Evolutionary conservation across 2,113 vertebrate genomes (phyloP).

Genomic region (Xyliphius kryptos): DNA sequence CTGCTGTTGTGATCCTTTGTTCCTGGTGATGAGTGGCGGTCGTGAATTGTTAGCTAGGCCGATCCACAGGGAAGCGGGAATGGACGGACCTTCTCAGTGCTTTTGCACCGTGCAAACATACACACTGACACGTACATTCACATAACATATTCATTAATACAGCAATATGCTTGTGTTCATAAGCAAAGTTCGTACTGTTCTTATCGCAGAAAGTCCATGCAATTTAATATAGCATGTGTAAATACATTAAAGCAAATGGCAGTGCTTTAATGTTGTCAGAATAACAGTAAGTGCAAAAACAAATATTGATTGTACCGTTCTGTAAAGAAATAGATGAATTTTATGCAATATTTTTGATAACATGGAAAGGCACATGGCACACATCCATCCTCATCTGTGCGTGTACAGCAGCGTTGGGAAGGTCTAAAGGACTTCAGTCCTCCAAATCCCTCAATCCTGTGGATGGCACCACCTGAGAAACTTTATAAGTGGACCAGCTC

Average conservation of each 20-base stretch:
- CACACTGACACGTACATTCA: constrained; percentile 7
- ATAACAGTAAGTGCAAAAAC: background rate
- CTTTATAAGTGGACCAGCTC: constrained; percentile 35
- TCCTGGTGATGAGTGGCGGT: constrained; percentile 17
- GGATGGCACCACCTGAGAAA: constrained; percentile 53
- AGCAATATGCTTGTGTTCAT: background rate
- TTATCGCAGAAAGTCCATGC: background rate
- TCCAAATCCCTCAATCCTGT: constrained; percentile 66
- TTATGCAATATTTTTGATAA: background rate
- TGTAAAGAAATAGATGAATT: background rate
- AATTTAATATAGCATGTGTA: background rate
- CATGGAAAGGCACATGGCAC: constrained; percentile 12
- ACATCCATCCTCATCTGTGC: constrained; percentile 35
- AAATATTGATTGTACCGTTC: background rate
- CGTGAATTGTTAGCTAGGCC: constrained; percentile 34
- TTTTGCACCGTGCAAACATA: constrained; percentile 55
- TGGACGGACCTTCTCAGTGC: constrained; percentile 70
- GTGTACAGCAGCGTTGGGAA: constrained; percentile 71
- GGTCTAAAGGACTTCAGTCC: constrained; percentile 65
- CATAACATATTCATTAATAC: background rate
- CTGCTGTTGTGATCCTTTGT: constrained; percentile 52
- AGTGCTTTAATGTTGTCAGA: constrained; percentile 32
- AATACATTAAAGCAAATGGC: constrained; percentile 32
- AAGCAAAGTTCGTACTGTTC: background rate
- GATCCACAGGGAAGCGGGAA: constrained; percentile 67